Percentiles rank a stretch among this genome's conserved stretches.
Evolutionary conservation across 2,888 invertebrate genomes (phyloP).

Genomic region (Rhamnusium bicolor): DNA sequence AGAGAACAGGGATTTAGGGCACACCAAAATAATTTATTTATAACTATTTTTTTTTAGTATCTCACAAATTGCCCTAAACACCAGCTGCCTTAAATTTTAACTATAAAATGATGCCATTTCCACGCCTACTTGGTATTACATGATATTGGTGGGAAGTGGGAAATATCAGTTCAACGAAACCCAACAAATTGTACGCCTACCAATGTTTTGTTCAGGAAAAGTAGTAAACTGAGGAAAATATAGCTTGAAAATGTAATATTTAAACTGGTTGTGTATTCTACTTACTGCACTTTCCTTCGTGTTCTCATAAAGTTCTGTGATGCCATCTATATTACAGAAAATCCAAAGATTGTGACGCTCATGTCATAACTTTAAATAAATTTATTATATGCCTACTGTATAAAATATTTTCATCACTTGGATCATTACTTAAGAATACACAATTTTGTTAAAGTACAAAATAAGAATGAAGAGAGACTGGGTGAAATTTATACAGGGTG

Average conservation of each 20-base stretch:
- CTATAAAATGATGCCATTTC: no score
- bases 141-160: no score
- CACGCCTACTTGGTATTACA: no score
- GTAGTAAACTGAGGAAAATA: neutral
- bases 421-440: neutral
- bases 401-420: neutral
- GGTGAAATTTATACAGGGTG: no score
- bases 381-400: neutral
- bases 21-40: no score
- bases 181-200: no score
- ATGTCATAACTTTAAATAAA: neutral
- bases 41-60: no score
- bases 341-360: neutral
- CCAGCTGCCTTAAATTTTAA: no score
- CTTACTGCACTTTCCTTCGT: neutral
- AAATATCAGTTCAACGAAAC: no score
- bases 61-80: no score
- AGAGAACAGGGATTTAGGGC: no score
- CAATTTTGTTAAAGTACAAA: neutral
- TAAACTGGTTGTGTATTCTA: neutral
- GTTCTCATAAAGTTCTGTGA: neutral
- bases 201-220: neutral
- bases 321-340: neutral
- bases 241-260: neutral
- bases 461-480: no score